These are phyloP conservation scores for Holothuria leucospilota DNA, from an alignment of 53 echinoderm and acorn worm genomes.

Conservation along the genomic window DNA sequence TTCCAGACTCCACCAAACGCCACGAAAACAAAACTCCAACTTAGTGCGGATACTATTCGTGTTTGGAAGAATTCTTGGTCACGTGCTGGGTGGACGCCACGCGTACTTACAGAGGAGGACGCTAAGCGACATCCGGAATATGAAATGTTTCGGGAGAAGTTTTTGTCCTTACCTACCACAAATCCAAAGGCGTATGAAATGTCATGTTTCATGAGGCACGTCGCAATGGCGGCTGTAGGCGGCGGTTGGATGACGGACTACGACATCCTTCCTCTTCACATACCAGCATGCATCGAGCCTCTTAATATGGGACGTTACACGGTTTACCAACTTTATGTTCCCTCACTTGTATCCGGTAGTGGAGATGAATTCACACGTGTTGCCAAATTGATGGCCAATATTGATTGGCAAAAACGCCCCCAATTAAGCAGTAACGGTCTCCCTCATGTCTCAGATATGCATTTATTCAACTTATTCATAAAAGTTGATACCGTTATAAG, in stretches of 20 bases:
- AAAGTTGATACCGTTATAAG: too few species aligned
- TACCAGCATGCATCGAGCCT: background rate
- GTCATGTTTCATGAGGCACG: conserved; percentile 1
- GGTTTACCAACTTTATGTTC: background rate
- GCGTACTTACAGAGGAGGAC: background rate
- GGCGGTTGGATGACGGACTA: background rate
- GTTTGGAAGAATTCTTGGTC: background rate
- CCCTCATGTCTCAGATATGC: too few species aligned
- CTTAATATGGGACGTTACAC: background rate
- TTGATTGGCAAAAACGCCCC: background rate
- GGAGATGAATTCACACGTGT: background rate
- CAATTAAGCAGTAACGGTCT: too few species aligned
- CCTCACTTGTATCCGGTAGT: background rate
- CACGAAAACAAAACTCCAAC: too few species aligned
- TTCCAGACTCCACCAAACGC: too few species aligned
- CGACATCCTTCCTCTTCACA: background rate
- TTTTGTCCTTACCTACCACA: background rate
- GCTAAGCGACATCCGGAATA: background rate
- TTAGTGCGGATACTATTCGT: too few species aligned
- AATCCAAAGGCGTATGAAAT: conserved; percentile 5
- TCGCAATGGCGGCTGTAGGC: background rate
- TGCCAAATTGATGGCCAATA: background rate
- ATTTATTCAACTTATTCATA: too few species aligned
- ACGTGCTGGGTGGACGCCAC: background rate
- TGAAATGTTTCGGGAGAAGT: background rate